Conservation (phyloP, 2,113 vertebrate genomes). For the mouse (Mus musculus) region DNA sequence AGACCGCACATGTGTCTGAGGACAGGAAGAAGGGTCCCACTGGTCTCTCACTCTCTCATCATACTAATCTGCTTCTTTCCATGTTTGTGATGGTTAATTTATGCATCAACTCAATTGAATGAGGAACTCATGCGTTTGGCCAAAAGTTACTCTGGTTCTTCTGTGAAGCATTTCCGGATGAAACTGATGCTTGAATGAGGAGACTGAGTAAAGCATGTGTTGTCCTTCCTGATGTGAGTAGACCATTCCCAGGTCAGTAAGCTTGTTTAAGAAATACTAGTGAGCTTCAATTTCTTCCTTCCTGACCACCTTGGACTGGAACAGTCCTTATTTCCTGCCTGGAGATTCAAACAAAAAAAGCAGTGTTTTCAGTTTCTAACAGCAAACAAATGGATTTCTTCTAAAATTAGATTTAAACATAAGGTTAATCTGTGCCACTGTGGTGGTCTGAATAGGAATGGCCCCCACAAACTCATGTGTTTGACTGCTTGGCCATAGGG, state of each 20-base stretch:
- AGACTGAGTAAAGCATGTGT: neutral
- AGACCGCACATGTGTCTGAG: neutral
- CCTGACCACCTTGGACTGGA: neutral
- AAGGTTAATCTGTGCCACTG: neutral
- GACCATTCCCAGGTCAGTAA: neutral
- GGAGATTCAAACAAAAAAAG: neutral
- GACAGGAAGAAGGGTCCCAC: neutral
- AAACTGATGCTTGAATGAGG: neutral
- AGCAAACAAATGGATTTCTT: neutral
- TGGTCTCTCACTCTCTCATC: neutral
- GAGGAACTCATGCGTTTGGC: neutral
- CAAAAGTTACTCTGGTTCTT: neutral
- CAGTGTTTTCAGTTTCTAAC: neutral
- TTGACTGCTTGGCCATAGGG: too few relatives aligned
- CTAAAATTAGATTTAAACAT: constrained; percentile 10
- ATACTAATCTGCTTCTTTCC: neutral
- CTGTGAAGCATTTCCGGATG: neutral
- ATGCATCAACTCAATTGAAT: neutral
- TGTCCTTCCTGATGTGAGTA: neutral
- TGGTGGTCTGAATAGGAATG: too few relatives aligned
- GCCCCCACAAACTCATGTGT: too few relatives aligned
- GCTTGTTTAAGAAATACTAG: neutral
- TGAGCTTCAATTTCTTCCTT: neutral
- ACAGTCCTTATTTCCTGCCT: neutral
- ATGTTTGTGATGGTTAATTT: neutral